These are phyloP conservation scores for Hemithea aestivaria DNA, from an alignment of 2,888 invertebrate species.

Conservation along the genomic window DNA sequence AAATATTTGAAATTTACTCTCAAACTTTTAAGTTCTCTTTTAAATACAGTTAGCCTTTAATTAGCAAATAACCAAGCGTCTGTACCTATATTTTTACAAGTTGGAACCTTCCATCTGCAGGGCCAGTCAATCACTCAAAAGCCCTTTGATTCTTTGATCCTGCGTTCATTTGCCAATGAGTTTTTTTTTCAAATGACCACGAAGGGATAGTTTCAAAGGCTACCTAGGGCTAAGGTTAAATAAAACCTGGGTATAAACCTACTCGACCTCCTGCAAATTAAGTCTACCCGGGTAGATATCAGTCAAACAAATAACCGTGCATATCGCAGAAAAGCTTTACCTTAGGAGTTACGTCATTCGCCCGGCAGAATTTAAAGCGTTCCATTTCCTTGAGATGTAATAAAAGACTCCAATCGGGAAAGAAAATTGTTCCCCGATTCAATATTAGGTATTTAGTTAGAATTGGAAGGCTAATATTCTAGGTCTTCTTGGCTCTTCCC, in stretches of 20 bases:
- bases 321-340: too few species aligned
- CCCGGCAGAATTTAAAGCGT: slow-evolving; percentile 10
- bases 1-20: too few species aligned
- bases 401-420: slow-evolving; percentile 18
- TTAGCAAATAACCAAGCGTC: too few species aligned
- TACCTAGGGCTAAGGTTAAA: neutral
- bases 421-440: slow-evolving; percentile 18
- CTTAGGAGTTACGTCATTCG: slow-evolving; percentile 7
- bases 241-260: too few species aligned
- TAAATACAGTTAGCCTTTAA: too few species aligned
- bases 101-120: neutral
- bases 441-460: slow-evolving; percentile 19
- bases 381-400: slow-evolving; percentile 12
- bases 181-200: slow-evolving; percentile 23
- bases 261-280: too few species aligned
- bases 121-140: slow-evolving; percentile 15
- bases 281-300: too few species aligned
- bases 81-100: too few species aligned
- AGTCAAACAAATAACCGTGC: too few species aligned
- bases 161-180: slow-evolving; percentile 18
- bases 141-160: slow-evolving; percentile 19
- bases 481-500: slow-evolving; percentile 12
- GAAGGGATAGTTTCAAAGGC: slow-evolving; percentile 16
- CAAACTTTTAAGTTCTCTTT: too few species aligned
- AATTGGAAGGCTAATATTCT: slow-evolving; percentile 17